Percentiles rank a stretch among this genome's conserved stretches.
phyloP scores from a whole-genome alignment of 2,113 vertebrate genomes.

The Pterocles burchelli region DNA sequence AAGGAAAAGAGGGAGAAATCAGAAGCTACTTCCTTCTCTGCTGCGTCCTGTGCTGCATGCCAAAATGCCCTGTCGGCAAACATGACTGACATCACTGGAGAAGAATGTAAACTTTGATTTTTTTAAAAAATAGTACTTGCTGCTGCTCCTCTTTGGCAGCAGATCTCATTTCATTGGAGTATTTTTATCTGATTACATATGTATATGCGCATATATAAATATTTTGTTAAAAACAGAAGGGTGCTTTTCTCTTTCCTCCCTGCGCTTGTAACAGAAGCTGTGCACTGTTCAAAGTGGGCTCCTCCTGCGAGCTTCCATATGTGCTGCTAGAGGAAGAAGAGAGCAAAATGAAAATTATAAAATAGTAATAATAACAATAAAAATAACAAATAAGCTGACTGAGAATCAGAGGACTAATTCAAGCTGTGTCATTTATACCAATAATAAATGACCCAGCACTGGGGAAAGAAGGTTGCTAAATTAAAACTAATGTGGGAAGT shows the following conservation, averaged over 20 bases:
- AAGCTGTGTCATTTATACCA: slow-evolving; percentile 62
- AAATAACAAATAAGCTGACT: slow-evolving; percentile 59
- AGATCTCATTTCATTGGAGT: slow-evolving; percentile 16
- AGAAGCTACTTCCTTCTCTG: neutral
- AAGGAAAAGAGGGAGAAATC: neutral
- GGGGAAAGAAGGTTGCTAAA: slow-evolving; percentile 57
- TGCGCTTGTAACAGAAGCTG: neutral
- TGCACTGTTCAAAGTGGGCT: neutral
- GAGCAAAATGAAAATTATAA: slow-evolving; percentile 5
- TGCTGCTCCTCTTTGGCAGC: slow-evolving; percentile 19
- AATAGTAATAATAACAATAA: slow-evolving; percentile 38
- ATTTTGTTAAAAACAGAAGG: slow-evolving; percentile 49
- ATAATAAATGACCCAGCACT: slow-evolving; percentile 71
- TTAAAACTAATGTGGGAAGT: slow-evolving; percentile 63
- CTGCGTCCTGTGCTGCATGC: accelerated
- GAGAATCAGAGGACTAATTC: slow-evolving; percentile 64
- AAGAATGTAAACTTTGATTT: slow-evolving; percentile 61
- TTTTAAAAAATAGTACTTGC: neutral
- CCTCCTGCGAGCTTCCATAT: neutral
- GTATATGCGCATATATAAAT: slow-evolving; percentile 57
- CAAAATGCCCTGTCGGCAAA: neutral
- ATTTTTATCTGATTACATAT: slow-evolving; percentile 43
- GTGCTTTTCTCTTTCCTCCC: neutral
- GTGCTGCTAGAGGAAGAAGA: neutral
- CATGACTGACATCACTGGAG: slow-evolving; percentile 32